Percentiles rank a stretch among this genome's conserved stretches.
These are phyloP conservation scores for Liasis olivaceus DNA, from an alignment of 2,797 vertebrate genomes.

Conservation along the genomic window DNA sequence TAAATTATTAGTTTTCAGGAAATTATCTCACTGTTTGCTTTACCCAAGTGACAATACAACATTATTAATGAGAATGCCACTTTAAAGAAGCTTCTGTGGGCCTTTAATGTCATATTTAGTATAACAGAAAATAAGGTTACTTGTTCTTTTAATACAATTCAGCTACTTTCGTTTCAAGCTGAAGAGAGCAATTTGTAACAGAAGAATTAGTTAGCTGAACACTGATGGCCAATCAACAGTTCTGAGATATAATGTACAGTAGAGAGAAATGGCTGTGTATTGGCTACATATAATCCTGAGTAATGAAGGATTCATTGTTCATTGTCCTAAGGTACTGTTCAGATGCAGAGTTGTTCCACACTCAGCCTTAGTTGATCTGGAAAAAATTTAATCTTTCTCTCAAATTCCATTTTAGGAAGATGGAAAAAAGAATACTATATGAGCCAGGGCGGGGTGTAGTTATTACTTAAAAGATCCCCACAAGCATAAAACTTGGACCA, in stretches of 20 bases:
- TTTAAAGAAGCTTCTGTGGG: slow-evolving; percentile 4
- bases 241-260: background rate
- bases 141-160: slow-evolving; percentile 26
- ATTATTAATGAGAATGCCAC: slow-evolving; percentile 9
- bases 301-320: too few species aligned
- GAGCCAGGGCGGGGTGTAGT: too few species aligned
- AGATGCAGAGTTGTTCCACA: background rate
- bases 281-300: background rate
- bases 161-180: slow-evolving; percentile 17
- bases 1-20: background rate
- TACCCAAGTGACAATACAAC: slow-evolving; percentile 29
- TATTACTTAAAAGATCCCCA: background rate
- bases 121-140: background rate
- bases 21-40: slow-evolving; percentile 29
- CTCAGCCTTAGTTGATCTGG: background rate
- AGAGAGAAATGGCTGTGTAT: background rate
- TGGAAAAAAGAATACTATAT: too few species aligned
- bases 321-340: background rate
- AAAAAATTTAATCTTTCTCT: background rate
- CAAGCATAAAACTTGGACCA: background rate
- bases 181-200: slow-evolving; percentile 1
- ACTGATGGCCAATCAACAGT: background rate
- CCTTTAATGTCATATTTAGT: slow-evolving; percentile 31
- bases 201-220: background rate
- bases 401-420: background rate